Conservation (phyloP, 2,888 invertebrate genomes). For the Drosophila greeni region DNA sequence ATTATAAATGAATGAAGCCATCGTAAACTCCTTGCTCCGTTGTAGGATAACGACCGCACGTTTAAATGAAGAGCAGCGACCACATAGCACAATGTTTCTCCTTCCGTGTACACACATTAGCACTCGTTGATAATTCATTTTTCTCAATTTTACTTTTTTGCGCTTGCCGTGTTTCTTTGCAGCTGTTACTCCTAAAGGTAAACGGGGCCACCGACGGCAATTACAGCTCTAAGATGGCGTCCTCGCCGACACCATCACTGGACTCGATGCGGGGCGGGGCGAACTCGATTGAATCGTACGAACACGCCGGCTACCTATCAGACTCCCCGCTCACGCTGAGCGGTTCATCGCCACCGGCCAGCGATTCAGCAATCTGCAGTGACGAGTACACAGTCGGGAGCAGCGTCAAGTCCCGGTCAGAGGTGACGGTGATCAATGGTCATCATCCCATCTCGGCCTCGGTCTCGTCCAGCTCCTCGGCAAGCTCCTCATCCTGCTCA, state of each 20-base stretch:
- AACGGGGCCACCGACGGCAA: slow-evolving; percentile 43
- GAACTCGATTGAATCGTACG: slow-evolving; percentile 93
- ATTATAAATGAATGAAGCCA: slow-evolving; percentile 9
- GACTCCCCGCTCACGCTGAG: slow-evolving; percentile 90
- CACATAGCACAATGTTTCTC: not conserved
- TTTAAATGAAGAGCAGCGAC: slow-evolving; percentile 9
- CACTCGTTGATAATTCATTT: slow-evolving; percentile 13
- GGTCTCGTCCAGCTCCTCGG: slow-evolving; percentile 75
- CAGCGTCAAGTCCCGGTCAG: slow-evolving; percentile 64
- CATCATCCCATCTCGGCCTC: slow-evolving; percentile 77
- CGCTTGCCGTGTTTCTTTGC: slow-evolving; percentile 3
- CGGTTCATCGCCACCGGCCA: slow-evolving; percentile 92
- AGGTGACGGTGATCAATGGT: slow-evolving; percentile 72
- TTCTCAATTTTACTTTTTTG: not conserved
- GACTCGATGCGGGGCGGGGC: slow-evolving; percentile 89
- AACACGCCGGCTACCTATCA: slow-evolving; percentile 88
- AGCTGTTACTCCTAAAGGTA: slow-evolving; percentile 46
- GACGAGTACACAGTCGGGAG: slow-evolving; percentile 81
- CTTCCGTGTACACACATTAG: slow-evolving; percentile 5
- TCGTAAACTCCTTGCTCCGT: not conserved
- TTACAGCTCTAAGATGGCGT: slow-evolving; percentile 86
- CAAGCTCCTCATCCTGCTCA: slow-evolving; percentile 74
- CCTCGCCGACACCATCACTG: slow-evolving; percentile 91
- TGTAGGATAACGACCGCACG: slow-evolving; percentile 1
- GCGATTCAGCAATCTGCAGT: slow-evolving; percentile 88